These are phyloP conservation scores for Exocentrus adspersus DNA, from an alignment of 2,888 invertebrate species.

Conservation along the genomic window DNA sequence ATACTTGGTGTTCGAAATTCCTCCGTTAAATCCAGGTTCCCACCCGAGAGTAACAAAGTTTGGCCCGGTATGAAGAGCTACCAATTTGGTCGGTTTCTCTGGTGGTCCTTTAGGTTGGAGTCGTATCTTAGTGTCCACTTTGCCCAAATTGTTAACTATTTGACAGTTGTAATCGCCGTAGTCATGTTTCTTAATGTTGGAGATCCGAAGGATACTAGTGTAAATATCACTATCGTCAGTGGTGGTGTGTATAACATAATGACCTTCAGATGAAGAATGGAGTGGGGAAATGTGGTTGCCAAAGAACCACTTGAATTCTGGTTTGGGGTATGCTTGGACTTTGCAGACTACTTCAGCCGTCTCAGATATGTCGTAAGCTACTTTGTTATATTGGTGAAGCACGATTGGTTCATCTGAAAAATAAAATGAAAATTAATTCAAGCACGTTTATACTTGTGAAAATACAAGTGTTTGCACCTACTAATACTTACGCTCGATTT, in stretches of 20 bases:
- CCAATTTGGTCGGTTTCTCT: slow-evolving; percentile 80
- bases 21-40: slow-evolving; percentile 93
- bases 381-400: slow-evolving; percentile 85
- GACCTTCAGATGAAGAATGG: slow-evolving; percentile 83
- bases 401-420: slow-evolving; percentile 84
- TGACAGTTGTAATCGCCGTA: slow-evolving; percentile 93
- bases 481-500: slow-evolving; percentile 83
- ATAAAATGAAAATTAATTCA: slow-evolving; percentile 10
- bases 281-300: slow-evolving; percentile 79
- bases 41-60: slow-evolving; percentile 83
- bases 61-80: slow-evolving; percentile 79
- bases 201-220: slow-evolving; percentile 79
- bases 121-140: slow-evolving; percentile 77
- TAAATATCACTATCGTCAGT: slow-evolving; percentile 88
- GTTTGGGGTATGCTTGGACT: slow-evolving; percentile 91
- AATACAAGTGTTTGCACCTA: no score
- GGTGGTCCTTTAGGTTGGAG: slow-evolving; percentile 90
- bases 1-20: slow-evolving; percentile 85
- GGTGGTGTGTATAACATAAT: slow-evolving; percentile 85
- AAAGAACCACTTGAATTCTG: slow-evolving; percentile 92
- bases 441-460: background rate
- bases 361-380: slow-evolving; percentile 86
- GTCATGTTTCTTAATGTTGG: slow-evolving; percentile 81
- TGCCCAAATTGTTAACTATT: slow-evolving; percentile 85
- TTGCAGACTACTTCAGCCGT: slow-evolving; percentile 88